phyloP scores from a whole-genome alignment of 2,113 vertebrate genomes.

The Rhynchopsitta pachyrhyncha region DNA sequence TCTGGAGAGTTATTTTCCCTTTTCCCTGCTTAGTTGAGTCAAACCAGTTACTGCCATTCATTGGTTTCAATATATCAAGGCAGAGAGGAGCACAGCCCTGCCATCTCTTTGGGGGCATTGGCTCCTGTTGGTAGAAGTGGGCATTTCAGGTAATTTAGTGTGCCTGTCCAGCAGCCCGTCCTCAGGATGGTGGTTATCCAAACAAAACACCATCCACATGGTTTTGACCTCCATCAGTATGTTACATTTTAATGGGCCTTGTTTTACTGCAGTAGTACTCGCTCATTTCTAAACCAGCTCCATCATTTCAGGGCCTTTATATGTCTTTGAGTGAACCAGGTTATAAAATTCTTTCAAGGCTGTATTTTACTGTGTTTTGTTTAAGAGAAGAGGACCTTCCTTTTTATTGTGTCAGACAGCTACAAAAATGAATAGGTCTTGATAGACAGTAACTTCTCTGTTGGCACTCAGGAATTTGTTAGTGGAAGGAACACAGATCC shows the following conservation, averaged over 20 bases:
- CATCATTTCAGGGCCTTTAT: background rate
- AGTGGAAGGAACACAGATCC: background rate
- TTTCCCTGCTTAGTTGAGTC: background rate
- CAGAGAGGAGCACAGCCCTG: background rate
- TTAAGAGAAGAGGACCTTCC: background rate
- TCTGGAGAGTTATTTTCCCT: constrained; percentile 16
- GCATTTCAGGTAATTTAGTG: background rate
- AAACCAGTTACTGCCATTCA: background rate
- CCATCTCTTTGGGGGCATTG: background rate
- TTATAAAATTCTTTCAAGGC: background rate
- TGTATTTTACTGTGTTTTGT: background rate
- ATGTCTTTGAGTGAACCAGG: background rate
- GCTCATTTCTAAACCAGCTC: background rate
- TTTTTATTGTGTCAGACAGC: background rate
- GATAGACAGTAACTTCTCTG: background rate
- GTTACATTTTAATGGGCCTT: background rate
- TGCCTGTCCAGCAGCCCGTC: background rate
- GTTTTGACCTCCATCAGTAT: background rate
- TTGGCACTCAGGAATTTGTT: background rate
- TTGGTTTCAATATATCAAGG: background rate
- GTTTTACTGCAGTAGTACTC: background rate
- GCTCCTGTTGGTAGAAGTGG: background rate
- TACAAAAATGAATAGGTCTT: background rate
- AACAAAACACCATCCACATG: accelerated
- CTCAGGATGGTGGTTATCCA: background rate